Evolutionary conservation across 1,140 invertebrate genomes (phyloP), one percentile per base, ranked within the genome.

Genomic region (Pollicipes pollicipes): DNA sequence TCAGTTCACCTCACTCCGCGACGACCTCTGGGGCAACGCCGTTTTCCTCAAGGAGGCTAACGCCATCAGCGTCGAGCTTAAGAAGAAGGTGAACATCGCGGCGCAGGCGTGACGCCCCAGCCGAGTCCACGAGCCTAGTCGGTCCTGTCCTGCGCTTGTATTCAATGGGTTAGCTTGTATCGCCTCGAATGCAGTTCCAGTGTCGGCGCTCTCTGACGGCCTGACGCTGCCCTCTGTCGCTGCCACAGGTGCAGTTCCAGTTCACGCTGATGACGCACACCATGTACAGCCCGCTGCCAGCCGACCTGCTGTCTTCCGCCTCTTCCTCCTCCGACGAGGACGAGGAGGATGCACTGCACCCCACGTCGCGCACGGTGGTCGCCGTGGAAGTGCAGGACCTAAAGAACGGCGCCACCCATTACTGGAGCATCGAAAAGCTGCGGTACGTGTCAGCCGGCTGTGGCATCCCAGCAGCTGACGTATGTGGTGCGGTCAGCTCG

Each of bases 11-110:
- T 98, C 94, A 35, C 64, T 66, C n/a, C 83, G 97, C 72, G 97
- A 99, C 83, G 96, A 98, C 83, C 84, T 99, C 16, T 99, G 97
- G 97, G 97, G 96, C 63, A 99, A 98, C 84, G 97, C 95, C 10
- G 95, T 99, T 77, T 98, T 98, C 84, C 85, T 99, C 28, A 99
- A 98, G 83, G 97, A 99, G 84, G 96, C 97, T 30, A 99, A 99
- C 84, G 95, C 97, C 37, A 99, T 99, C 77, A 97, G 95, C 67
- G 95, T 99, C 29, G 97, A 99, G 81, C 83, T 99, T 3, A 96
- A 97, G 81, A 99, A 99, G 81, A 95, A 95, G 82, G 90, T 91
- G 80, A 73, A 69, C 70, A 32, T 32, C 16, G 32, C 32, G 45
- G 10, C 17, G 45, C 45, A 21, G 35, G 35, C 35, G 35, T 35